Evolutionary conservation across 2,888 invertebrate genomes (phyloP), one percentile per base, ranked within the genome.

Genomic region (Caenorhabditis imperialis): DNA sequence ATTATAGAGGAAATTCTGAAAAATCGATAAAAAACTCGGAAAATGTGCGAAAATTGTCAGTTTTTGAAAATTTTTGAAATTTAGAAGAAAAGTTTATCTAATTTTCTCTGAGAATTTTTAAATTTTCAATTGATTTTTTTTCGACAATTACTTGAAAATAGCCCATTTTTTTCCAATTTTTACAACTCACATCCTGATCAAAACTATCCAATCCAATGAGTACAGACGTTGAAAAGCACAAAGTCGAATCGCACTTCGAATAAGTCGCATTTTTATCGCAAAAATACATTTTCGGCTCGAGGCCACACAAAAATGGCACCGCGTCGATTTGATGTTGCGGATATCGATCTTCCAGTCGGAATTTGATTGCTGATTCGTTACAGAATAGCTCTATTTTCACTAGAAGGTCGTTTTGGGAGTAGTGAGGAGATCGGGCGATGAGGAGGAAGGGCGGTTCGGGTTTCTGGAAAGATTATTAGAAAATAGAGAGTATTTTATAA

Each of bases 331-430:
- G 69, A 30, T 74, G 50, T 12, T 73, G 58, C 3, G 71, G 74
- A 18, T 71, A 63, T 10, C 60, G 63, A 38, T 71, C 69, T 16
- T 67, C 62, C 4, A 77, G 47, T 10, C 65, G 55, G n/a, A 81
- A 55, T 47, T 77, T 51, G 8, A 54, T 22, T n/a, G 40, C 62
- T n/a, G 70, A 74, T 16, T 57, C 55, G n/a, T 78, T 75, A 62
- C 86, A 86, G 45, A 86, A 81, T n/a, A 81, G 82, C 48, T 85
- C 85, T 6, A 84, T 51, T 55, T 78, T 78, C 3, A 86, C 70
- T n/a, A 79, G 62, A 8, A 86, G 38, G 27, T 75, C 74, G 33
- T 74, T 54, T 12, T 51, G 48, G 7, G 60, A 44, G 44, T 74
- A 80, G 7, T 65, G 16, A 0, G 55, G 18, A 1, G 67, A 54